Evolutionary conservation across 64 coral and sea anemone genomes (phyloP).

Genomic region (Pocillopora verrucosa): DNA sequence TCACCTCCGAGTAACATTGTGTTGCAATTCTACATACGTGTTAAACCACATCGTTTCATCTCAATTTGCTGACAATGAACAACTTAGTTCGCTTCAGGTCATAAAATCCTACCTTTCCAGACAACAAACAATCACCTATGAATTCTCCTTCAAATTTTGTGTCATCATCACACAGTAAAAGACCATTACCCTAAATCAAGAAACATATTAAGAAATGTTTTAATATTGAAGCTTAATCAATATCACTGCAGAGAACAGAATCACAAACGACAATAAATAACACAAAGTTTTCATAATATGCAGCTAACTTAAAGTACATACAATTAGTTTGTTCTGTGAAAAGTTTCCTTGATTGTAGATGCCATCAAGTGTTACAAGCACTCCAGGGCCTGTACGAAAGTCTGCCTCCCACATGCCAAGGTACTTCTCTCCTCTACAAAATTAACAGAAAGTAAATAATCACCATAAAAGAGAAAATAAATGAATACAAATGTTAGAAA

Average conservation of each 20-base stretch:
- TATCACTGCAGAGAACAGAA: not conserved
- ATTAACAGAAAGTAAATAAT: not conserved
- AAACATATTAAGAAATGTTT: not conserved
- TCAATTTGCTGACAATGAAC: too few relatives aligned
- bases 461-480: too few relatives aligned
- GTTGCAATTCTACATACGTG: too few relatives aligned
- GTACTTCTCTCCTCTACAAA: slow-evolving; percentile 92
- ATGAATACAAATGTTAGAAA: too few relatives aligned
- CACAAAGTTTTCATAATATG: not conserved
- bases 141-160: slow-evolving; percentile 96
- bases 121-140: slow-evolving; percentile 70
- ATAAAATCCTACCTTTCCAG: slow-evolving; percentile 78
- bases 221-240: not conserved
- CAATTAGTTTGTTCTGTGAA: slow-evolving; percentile 78
- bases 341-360: slow-evolving; percentile 95
- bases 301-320: slow-evolving; percentile 12
- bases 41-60: too few relatives aligned
- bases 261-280: not conserved
- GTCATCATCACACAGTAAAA: slow-evolving; percentile 91
- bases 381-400: slow-evolving; percentile 72
- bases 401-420: slow-evolving; percentile 99
- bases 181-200: slow-evolving; percentile 63
- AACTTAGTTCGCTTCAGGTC: not conserved
- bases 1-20: too few relatives aligned
- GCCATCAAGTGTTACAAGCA: slow-evolving; percentile 93